Conservation (phyloP, 2,113 vertebrate genomes). For the Microcebus murinus region DNA sequence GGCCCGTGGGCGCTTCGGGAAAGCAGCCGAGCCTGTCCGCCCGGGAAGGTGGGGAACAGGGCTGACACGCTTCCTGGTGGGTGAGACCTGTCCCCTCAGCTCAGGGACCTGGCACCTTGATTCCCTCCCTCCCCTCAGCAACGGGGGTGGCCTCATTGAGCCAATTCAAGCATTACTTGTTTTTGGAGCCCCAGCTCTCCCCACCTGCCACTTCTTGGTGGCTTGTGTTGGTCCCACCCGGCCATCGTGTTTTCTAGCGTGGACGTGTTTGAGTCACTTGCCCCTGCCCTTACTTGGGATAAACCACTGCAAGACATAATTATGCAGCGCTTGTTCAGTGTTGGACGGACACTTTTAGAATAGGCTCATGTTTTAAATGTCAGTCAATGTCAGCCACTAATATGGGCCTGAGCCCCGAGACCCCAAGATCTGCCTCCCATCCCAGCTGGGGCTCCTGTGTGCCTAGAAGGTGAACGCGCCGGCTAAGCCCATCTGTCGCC, state of each 20-base stretch:
- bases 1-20: not conserved
- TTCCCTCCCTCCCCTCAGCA: not conserved
- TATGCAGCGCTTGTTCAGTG: fast-evolving
- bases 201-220: fast-evolving
- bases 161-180: fast-evolving
- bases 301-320: fast-evolving
- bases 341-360: not conserved
- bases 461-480: fast-evolving
- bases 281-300: not conserved
- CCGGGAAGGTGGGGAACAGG: fast-evolving
- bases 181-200: not conserved
- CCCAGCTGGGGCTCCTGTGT: not conserved
- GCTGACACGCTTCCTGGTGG: fast-evolving
- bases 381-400: too few species aligned
- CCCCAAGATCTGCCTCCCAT: not conserved
- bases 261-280: not conserved
- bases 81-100: not conserved
- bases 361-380: not conserved
- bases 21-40: not conserved
- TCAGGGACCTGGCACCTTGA: fast-evolving
- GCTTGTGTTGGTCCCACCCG: not conserved
- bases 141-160: not conserved
- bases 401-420: not conserved
- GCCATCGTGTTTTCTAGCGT: fast-evolving
- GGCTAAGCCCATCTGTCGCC: too few species aligned